Evolutionary conservation across 2,888 invertebrate genomes (phyloP).

Genomic region (Drosophila longiperda): DNA sequence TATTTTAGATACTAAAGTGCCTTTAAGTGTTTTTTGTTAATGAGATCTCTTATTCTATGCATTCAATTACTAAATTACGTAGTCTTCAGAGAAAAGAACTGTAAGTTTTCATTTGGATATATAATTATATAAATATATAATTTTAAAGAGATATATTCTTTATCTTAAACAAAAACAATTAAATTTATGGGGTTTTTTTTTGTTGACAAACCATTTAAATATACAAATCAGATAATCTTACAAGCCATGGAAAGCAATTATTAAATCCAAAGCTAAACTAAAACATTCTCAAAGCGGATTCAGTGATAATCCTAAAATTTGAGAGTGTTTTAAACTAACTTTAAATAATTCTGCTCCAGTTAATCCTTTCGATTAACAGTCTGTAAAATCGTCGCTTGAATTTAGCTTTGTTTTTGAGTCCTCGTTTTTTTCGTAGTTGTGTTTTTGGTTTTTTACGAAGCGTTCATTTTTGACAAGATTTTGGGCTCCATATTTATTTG

Average conservation of each 20-base stretch:
- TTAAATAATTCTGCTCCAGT: background rate
- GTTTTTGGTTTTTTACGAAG: background rate
- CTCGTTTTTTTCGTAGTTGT: background rate
- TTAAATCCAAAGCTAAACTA: constrained; percentile 25
- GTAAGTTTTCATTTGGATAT: background rate
- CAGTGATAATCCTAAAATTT: background rate
- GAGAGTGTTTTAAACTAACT: constrained; percentile 25
- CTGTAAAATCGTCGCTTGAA: background rate
- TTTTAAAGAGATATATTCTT: no score
- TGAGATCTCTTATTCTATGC: background rate
- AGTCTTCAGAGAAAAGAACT: background rate
- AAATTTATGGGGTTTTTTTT: constrained; percentile 13
- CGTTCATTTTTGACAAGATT: background rate
- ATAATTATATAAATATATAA: background rate
- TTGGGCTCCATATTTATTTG: background rate
- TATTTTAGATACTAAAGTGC: no score
- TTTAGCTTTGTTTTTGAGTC: background rate
- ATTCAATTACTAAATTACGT: background rate
- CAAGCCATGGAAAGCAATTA: background rate
- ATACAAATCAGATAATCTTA: background rate
- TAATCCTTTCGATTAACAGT: background rate
- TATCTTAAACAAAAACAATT: background rate
- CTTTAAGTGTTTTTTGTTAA: no score
- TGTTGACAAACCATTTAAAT: constrained; percentile 9
- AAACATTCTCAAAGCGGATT: constrained; percentile 15